A percentile compares a stretch with the other conserved stretches of the same genome.
Evolutionary conservation across 2,113 vertebrate genomes (phyloP).

Genomic region (Crotalus tigris): DNA sequence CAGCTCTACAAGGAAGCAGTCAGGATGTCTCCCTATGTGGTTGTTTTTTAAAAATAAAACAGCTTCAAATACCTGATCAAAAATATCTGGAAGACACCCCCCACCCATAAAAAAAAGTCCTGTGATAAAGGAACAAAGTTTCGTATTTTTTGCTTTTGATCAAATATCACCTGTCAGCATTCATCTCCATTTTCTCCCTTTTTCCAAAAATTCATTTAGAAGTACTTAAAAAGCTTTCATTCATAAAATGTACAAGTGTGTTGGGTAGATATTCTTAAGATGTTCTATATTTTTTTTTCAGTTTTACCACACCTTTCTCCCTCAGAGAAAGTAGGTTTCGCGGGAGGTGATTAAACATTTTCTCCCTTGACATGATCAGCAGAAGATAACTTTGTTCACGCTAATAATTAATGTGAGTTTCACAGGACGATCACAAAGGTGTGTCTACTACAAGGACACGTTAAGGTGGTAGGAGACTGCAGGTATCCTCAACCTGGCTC

Average conservation of each 20-base stretch:
- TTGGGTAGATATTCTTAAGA: not conserved
- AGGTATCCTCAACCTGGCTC: not conserved
- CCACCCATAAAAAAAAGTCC: not conserved
- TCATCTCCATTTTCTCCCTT: not conserved
- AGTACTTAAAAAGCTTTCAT: slow-evolving; percentile 8
- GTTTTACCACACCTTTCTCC: not conserved
- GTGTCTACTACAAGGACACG: not conserved
- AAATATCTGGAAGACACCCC: not conserved
- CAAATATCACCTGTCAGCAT: slow-evolving; percentile 5
- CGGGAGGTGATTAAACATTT: not conserved
- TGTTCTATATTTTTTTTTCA: slow-evolving; percentile 1
- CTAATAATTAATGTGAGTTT: not conserved
- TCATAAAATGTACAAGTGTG: slow-evolving; percentile 7
- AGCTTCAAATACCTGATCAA: not conserved
- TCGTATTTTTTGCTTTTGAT: slow-evolving; percentile 14
- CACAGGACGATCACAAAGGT: not conserved
- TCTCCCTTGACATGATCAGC: not conserved
- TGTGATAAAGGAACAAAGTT: not conserved
- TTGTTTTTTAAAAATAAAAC: not conserved
- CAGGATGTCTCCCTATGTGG: not conserved
- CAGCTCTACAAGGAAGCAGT: not conserved
- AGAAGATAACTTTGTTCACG: not conserved
- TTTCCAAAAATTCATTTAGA: slow-evolving; percentile 12
- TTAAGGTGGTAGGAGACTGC: not conserved
- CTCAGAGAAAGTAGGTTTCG: not conserved